phyloP scores from a whole-genome alignment of 2,888 invertebrate species.

The Xanthorhoe designata region DNA sequence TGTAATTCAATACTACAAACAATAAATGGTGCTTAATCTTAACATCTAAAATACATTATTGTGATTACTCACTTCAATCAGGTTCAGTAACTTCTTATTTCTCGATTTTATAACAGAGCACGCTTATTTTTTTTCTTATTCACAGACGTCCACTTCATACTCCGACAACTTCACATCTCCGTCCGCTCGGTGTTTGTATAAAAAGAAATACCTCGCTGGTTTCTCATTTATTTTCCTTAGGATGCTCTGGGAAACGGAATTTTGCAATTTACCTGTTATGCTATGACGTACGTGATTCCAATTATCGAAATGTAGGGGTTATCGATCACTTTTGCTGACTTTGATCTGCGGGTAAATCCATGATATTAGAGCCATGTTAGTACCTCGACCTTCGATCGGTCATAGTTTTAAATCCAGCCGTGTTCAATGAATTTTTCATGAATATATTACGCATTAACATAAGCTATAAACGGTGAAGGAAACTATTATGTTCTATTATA shows the following conservation, averaged over 20 bases:
- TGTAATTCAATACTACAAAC: no score
- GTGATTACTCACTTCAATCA: not conserved
- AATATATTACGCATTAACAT: no score
- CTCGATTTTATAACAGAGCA: slow-evolving; percentile 1
- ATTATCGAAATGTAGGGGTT: slow-evolving; percentile 17
- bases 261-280: slow-evolving; percentile 29
- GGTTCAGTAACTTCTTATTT: not conserved
- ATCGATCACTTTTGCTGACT: not conserved
- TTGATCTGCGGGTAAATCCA: slow-evolving; percentile 8
- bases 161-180: slow-evolving; percentile 44
- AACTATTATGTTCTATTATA: no score
- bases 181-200: slow-evolving; percentile 45
- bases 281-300: slow-evolving; percentile 22
- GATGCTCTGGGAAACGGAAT: slow-evolving; percentile 41
- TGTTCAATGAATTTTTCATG: no score
- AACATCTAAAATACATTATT: no score
- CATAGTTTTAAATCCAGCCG: no score
- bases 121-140: slow-evolving; percentile 10
- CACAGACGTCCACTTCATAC: slow-evolving; percentile 47
- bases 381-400: no score
- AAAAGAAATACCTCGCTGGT: slow-evolving; percentile 45
- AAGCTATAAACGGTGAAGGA: no score
- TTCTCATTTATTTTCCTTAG: slow-evolving; percentile 37
- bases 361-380: not conserved
- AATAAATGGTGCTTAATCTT: no score